Percentiles rank a stretch among this genome's conserved stretches.
These are phyloP conservation scores for Perca fluviatilis DNA, from an alignment of 2,113 vertebrate species.

Conservation along the genomic window DNA sequence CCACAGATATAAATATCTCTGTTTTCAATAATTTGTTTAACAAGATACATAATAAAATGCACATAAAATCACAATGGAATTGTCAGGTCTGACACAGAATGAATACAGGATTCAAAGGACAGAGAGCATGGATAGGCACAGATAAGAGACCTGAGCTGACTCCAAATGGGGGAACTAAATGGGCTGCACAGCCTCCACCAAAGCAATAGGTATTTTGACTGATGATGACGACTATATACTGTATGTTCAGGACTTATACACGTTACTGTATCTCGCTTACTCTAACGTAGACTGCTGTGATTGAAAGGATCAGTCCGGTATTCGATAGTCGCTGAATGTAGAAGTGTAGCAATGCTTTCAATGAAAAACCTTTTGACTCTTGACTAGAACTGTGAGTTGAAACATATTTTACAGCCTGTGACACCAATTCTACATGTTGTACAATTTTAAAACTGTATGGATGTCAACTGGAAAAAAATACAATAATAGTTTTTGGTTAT, in stretches of 20 bases:
- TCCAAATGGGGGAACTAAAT: slow-evolving; percentile 15
- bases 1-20: slow-evolving; percentile 10
- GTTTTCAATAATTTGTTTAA: slow-evolving; percentile 32
- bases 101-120: neutral
- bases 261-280: slow-evolving; percentile 44
- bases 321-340: slow-evolving; percentile 3
- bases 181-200: slow-evolving; percentile 49
- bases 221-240: slow-evolving; percentile 34
- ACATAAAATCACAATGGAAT: slow-evolving; percentile 21
- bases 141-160: slow-evolving; percentile 24
- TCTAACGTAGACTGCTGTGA: slow-evolving; percentile 45
- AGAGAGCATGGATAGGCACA: neutral
- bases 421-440: slow-evolving; percentile 40
- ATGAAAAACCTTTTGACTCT: slow-evolving; percentile 38
- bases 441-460: slow-evolving; percentile 37
- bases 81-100: slow-evolving; percentile 1
- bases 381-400: slow-evolving; percentile 50
- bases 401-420: slow-evolving; percentile 41
- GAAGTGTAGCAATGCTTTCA: slow-evolving; percentile 52
- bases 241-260: slow-evolving; percentile 43
- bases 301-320: slow-evolving; percentile 13
- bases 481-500: slow-evolving; percentile 22
- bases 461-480: slow-evolving; percentile 29
- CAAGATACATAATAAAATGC: slow-evolving; percentile 7
- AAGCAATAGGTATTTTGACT: slow-evolving; percentile 73